Evolutionary conservation across 2,797 vertebrate genomes (phyloP), one percentile per base, ranked within the genome.

Genomic region (Parauchenoglanis punctatus): DNA sequence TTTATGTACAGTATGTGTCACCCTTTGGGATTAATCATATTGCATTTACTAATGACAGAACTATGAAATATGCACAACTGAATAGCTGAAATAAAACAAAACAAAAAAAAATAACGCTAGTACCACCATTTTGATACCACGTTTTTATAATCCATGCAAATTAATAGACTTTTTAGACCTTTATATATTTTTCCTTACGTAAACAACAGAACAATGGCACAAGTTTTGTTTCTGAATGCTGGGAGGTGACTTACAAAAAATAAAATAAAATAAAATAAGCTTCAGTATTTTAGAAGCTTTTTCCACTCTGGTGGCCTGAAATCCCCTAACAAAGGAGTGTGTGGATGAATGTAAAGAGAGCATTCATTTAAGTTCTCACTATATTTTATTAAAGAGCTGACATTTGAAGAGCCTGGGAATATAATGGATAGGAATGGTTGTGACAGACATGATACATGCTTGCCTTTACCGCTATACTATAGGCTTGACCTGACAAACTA

Each of bases 381-480:
- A 92, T 91, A 92, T 94, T 94, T 94, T 88, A 95, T 93, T 92
- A 93, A 87, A 93, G 23, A 56, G 86, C 87, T 81, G 87, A 86
- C 88, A 91, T 85, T 87, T 83, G 90, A 90, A 89, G 89, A 94
- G 88, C 31, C 76, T 84, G 72, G 68, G 44, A 73, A 82, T 89
- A 91, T 90, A 89, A 94, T 92, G 90, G 88, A 88, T 56, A 10
- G 89, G 85, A 83, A 67, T 90, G 92, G 13, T 11, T 28, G 40
- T 81, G 58, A 81, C 59, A 81, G 59, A 81, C 35, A 46, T 58
- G 52, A 58, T 78, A 40, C 28, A 80, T 40, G 56, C 31, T 80
- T 40, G 40, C 7, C 2, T 63, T 81, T 81, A 63, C 80, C 59
- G 46, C 40, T 63, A 17, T 63, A n/a, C 13, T 46, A 46, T 28